Conservation (phyloP, 2,888 invertebrate genomes). For the Cheilosia soror region DNA sequence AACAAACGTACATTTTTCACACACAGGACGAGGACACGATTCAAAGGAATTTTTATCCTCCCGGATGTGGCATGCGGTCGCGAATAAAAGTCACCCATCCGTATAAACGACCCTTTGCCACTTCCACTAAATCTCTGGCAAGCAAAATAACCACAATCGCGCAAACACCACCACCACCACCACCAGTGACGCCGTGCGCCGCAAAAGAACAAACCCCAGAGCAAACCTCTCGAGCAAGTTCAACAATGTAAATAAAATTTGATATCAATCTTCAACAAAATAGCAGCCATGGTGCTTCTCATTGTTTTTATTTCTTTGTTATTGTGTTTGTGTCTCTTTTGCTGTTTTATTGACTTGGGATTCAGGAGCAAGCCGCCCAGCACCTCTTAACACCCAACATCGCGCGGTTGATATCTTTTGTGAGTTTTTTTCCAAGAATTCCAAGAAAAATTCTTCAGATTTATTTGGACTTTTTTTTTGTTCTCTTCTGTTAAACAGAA, state of each 20-base stretch:
- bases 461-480: constrained; percentile 7
- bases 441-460: constrained; percentile 18
- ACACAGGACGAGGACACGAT: constrained; percentile 4
- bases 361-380: constrained; percentile 49
- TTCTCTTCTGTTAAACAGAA: constrained; percentile 22
- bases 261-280: constrained; percentile 69
- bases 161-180: constrained; percentile 8
- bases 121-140: constrained; percentile 37
- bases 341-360: constrained; percentile 65
- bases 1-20: background rate
- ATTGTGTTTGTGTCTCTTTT: constrained; percentile 46
- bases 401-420: constrained; percentile 36
- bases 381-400: constrained; percentile 40
- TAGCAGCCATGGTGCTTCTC: constrained; percentile 49
- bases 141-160: constrained; percentile 44
- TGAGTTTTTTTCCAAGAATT: constrained; percentile 4
- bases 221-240: constrained; percentile 51
- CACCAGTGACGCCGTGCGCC: constrained; percentile 5
- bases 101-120: constrained; percentile 48
- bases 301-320: constrained; percentile 60
- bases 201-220: constrained; percentile 31
- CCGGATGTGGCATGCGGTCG: background rate
- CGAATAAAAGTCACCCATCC: constrained; percentile 63
- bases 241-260: constrained; percentile 75
- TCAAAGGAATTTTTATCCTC: constrained; percentile 41